Evolutionary conservation across 2,888 invertebrate species (phyloP), one percentile per base, ranked within the genome.

Genomic region (Polymixis lichenea): DNA sequence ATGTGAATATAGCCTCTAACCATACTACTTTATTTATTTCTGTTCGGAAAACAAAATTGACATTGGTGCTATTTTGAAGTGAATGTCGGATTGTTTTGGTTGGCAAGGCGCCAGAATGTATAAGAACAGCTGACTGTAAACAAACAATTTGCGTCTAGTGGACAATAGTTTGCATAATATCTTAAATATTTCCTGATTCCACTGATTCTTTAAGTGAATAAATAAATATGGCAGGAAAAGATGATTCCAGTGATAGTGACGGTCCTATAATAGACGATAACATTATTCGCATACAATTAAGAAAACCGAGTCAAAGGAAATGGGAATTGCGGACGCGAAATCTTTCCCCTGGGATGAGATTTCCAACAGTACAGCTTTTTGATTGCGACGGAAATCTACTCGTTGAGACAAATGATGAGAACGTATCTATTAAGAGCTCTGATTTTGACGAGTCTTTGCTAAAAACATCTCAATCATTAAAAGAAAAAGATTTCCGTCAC

Each of bases 241-340:
- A 89, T 73, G 89, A 91, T 75, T 91, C 93, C 61, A 94, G 94
- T 91, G 96, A 96, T 89, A 95, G 95, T 90, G 96, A 96, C 76
- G 93, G 94, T 25, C 96, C 97, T 80, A 91, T 95, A 87, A 95
- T 97, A 92, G 94, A 96, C 83, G 95, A 96, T 86, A 97, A 97
- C 87, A 94, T 97, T 86, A 97, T 97, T 88, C 95, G 97, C 78
- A 96, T 97, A 86, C 97, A 97, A 92, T 93, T 97, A 83, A 95
- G 97, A 89, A 97, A 97, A 92, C 97, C 97, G 67, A 96, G 94
- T 89, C 97, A 97, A 86, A 97, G 97, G 94, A 97, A 97, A 93
- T 97, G 97, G 97, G 97, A 97, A 92, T 92, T 97, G 84, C 96
- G 97, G 64, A 97, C 97, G 58, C 97, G 97, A 85, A 97, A 97